Evolutionary conservation across 2,888 invertebrate genomes (phyloP), one percentile per base, ranked within the genome.

Genomic region (Tanytarsus gracilentus): DNA sequence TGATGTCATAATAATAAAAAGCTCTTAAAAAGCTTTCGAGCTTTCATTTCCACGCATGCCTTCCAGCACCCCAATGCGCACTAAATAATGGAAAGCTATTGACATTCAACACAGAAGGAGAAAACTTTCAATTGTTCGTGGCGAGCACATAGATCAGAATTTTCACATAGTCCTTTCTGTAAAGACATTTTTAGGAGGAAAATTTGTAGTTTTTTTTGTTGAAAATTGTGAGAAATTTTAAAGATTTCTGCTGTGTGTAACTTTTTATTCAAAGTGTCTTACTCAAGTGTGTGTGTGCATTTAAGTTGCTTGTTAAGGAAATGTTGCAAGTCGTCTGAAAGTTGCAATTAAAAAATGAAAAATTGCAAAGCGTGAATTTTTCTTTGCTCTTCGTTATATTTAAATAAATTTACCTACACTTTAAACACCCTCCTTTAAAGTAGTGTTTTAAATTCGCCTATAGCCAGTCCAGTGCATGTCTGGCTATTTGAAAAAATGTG

Each of bases 91-190:
- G 58, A 58, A 58, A 21, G 29, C 14, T 25, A 9, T 9, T 16
- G 25, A 9, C 26, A 40, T 58, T 40, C 53, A n/a, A 18, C 44
- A 58, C 5, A 16, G 23, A 29, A 40, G 29, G 8, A 39, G 3
- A 53, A 23, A 18, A 44, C 44, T 18, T 44, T 11, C 44, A 23
- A 16, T 18, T n/a, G n/a, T n/a, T 2, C 23, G 44, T 21, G 44
- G 14, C 36, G 16, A 23, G 23, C 36, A 40, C 44, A 53, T 40
- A 55, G 55, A 25, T 55, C 55, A 40, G 16, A 55, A 55, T 33
- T 55, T 55, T 55, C 55, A 55, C 36, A 55, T 55, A 40, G 40
- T 55, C 55, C 40, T 55, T 55, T 14, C 55, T 3, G 30, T 55
- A 16, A 33, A 40, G 40, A 40, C 40, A 55, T 16, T 55, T 55